phyloP scores from a whole-genome alignment of 2,797 vertebrate genomes.

The Tenualosa thibaudeaui region DNA sequence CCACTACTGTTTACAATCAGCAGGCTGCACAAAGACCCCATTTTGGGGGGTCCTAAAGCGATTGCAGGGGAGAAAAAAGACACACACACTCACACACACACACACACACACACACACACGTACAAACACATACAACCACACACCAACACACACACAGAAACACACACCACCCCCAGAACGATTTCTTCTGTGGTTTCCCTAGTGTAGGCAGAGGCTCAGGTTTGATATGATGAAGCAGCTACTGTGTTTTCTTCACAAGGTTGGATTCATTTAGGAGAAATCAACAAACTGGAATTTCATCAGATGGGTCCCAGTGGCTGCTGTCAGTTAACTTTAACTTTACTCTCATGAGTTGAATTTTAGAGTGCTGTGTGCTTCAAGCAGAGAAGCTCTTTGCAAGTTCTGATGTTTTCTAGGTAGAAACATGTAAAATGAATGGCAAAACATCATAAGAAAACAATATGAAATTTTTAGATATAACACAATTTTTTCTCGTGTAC shows the following conservation, averaged over 20 bases:
- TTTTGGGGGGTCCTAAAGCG: conserved; percentile 45
- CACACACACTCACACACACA: background rate
- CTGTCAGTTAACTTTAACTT: conserved; percentile 21
- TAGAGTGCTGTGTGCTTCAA: background rate
- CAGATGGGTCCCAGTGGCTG: conserved; percentile 19
- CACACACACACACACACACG: background rate
- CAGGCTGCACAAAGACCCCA: conserved; percentile 51
- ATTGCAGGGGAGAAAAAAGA: conserved; percentile 36
- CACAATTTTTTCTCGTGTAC: background rate
- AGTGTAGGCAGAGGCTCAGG: conserved; percentile 27
- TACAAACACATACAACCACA: background rate
- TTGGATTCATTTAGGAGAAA: conserved; percentile 49
- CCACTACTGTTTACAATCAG: conserved; percentile 49
- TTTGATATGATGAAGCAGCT: conserved; percentile 44
- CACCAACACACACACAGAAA: background rate
- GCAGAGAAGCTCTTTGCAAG: background rate
- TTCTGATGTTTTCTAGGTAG: background rate
- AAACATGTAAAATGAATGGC: background rate
- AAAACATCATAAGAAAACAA: background rate
- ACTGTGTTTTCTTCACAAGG: conserved; percentile 49
- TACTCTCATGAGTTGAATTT: conserved; percentile 20
- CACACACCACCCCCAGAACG: conserved; percentile 29
- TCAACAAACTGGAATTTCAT: conserved; percentile 29
- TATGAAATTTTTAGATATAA: too few relatives aligned
- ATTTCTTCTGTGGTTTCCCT: conserved; percentile 40